Percentiles rank a stretch among this genome's conserved stretches.
phyloP scores from a whole-genome alignment of 2,797 vertebrate genomes.

The Cryptoprocta ferox region DNA sequence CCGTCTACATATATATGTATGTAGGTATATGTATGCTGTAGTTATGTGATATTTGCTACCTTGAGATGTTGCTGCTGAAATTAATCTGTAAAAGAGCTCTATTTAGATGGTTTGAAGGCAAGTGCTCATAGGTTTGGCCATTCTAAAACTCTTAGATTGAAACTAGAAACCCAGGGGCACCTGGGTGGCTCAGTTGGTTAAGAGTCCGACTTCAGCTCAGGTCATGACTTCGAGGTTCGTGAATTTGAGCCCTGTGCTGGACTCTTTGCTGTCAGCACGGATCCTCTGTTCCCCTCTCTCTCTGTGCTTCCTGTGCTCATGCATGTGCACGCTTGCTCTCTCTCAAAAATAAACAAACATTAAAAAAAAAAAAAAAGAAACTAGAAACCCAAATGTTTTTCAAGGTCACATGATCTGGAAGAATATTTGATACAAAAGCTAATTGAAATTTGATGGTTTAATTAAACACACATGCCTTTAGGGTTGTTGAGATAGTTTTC shows the following conservation, averaged over 20 bases:
- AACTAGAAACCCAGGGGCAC: not conserved
- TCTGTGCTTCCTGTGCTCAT: no score
- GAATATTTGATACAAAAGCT: not conserved
- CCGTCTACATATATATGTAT: no score
- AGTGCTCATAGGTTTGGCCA: not conserved
- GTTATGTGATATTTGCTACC: not conserved
- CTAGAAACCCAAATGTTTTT: not conserved
- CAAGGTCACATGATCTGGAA: not conserved
- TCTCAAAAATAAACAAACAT: no score
- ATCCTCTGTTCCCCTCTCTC: no score
- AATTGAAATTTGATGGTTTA: not conserved
- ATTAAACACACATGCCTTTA: not conserved
- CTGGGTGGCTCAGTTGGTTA: no score
- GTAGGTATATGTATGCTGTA: not conserved
- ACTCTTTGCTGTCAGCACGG: no score
- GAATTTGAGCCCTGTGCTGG: no score
- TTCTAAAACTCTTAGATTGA: not conserved
- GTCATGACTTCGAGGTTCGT: no score
- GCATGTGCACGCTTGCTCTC: no score
- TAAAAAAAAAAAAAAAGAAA: not conserved
- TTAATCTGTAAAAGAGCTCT: not conserved
- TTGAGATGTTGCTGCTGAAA: not conserved
- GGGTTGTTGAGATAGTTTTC: not conserved
- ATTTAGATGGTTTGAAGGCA: not conserved
- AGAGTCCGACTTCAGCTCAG: no score